Evolutionary conservation across 2,888 invertebrate genomes (phyloP), one percentile per base, ranked within the genome.

Genomic region (Ochropleura plecta): DNA sequence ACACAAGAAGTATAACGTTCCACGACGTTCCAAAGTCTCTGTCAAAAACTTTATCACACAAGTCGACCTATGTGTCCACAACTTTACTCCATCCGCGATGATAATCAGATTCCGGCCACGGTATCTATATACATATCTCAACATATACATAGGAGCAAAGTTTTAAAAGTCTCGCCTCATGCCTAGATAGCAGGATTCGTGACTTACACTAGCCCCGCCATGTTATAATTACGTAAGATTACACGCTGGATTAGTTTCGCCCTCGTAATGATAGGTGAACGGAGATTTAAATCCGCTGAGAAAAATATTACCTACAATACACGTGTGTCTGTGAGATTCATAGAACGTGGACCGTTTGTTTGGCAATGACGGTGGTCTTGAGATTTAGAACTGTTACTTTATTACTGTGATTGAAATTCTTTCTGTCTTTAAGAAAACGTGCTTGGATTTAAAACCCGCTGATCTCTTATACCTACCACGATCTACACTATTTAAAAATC

Each of bases 171-270:
- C 92, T 90, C 90, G 87, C 88, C 88, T 86, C 88, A 88, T 87
- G 90, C 88, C 90, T 90, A 93, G 95, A 95, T 95, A 95, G 93
- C 91, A 92, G 87, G 92, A 93, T 92, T 95, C 96, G 96, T 96
- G 96, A 96, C 96, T 94, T 94, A 93, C 93, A 93, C 95, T 93
- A 93, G 92, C 88, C 77, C 86, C 88, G 90, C 90, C 92, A 94
- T 93, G 94, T 96, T 96, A 95, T 96, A 96, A 96, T 96, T 96
- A 95, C 94, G 91, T 90, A 86, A 94, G 95, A 95, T 95, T 93
- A 95, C 91, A 92, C 86, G 87, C 82, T 83, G 87, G 93, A 94
- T 94, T 92, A 91, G 91, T 88, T 90, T 89, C 89, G 90, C 91
- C 88, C 88, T 90, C 88, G 92, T 95, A 94, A 95, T 94, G 91